A percentile compares a stretch with the other conserved stretches of the same genome.
phyloP scores from a whole-genome alignment of 2,113 vertebrate species.

The Thalassarche chlororhynchos region DNA sequence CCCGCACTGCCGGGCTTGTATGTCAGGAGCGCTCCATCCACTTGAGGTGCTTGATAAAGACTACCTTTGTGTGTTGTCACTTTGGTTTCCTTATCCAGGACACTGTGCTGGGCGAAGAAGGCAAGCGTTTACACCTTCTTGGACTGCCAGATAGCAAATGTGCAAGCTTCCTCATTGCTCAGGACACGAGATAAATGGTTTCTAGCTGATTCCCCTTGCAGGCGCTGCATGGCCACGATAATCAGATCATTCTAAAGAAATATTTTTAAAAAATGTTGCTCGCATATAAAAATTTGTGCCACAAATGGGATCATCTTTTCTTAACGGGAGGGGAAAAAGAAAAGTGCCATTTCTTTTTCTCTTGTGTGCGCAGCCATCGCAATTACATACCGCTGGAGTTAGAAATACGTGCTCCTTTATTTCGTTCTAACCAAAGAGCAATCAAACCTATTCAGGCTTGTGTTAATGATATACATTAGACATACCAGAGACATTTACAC shows the following conservation, averaged over 20 bases:
- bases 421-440: conserved; percentile 26
- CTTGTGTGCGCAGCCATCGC: not conserved
- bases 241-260: not conserved
- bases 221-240: not conserved
- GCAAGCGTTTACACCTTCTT: not conserved
- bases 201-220: not conserved
- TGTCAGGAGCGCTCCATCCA: not conserved
- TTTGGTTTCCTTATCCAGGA: not conserved
- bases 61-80: not conserved
- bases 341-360: not conserved
- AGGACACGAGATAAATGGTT: not conserved
- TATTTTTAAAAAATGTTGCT: conserved; percentile 7
- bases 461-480: not conserved
- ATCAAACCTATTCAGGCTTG: conserved; percentile 2
- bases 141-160: not conserved
- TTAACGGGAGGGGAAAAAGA: not conserved
- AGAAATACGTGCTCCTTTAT: not conserved
- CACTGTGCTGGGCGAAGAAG: not conserved
- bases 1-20: not conserved
- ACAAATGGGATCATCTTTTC: not conserved
- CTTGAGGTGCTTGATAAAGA: not conserved
- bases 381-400: not conserved
- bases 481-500: not conserved
- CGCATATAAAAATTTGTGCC: not conserved
- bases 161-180: not conserved